Conservation (phyloP, 2,888 invertebrate species). For the Lingula anatina region DNA sequence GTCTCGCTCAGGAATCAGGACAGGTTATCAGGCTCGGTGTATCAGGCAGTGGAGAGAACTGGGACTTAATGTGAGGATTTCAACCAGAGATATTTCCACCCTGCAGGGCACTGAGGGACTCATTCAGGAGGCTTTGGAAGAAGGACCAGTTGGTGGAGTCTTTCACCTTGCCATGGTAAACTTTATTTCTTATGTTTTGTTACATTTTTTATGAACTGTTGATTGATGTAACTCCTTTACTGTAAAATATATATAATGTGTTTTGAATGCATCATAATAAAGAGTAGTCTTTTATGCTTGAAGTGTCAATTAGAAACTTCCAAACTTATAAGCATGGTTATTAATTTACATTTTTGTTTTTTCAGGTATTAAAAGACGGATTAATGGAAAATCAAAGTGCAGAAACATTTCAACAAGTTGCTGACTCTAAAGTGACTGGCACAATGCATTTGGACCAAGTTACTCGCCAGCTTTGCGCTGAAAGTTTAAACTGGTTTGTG, state of each 20-base stretch:
- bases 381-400: constrained; percentile 80
- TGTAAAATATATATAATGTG: background rate
- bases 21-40: constrained; percentile 87
- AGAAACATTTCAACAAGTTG: constrained; percentile 71
- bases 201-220: too few relatives aligned
- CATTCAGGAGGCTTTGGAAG: constrained; percentile 60
- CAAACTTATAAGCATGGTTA: too few relatives aligned
- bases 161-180: constrained; percentile 84
- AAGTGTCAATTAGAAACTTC: background rate
- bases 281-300: background rate
- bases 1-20: constrained; percentile 77
- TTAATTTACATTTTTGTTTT: background rate
- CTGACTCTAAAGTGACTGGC: constrained; percentile 78
- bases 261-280: too few relatives aligned
- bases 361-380: constrained; percentile 74
- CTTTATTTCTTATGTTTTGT: too few relatives aligned
- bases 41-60: constrained; percentile 60
- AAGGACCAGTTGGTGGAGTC: constrained; percentile 76
- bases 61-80: constrained; percentile 65
- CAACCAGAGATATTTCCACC: constrained; percentile 68
- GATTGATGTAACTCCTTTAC: too few relatives aligned
- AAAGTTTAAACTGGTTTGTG: constrained; percentile 79
- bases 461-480: constrained; percentile 71
- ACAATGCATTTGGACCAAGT: constrained; percentile 77
- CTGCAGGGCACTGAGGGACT: constrained; percentile 67